Conservation (phyloP, 2,888 invertebrate genomes). For the Pheosia tremula region DNA sequence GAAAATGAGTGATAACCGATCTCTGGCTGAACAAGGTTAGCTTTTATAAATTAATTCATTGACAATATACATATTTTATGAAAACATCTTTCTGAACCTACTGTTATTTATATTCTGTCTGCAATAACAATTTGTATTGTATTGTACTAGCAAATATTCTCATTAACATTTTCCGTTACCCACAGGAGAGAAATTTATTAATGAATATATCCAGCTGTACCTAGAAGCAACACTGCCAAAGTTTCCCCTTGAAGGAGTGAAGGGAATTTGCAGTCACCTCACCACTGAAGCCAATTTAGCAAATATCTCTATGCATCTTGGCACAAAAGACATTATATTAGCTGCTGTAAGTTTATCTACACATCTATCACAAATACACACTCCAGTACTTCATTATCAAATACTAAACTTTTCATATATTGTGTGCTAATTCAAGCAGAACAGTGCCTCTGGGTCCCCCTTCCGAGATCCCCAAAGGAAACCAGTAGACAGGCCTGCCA, state of each 20-base stretch:
- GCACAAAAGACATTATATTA: conserved; percentile 92
- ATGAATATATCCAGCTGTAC: conserved; percentile 87
- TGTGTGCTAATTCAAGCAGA: too few species aligned
- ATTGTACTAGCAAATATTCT: not conserved
- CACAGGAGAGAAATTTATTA: conserved; percentile 86
- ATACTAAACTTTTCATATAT: too few species aligned
- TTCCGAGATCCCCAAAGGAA: too few species aligned
- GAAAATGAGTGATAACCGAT: conserved; percentile 87
- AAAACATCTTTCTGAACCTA: too few species aligned
- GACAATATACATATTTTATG: too few species aligned
- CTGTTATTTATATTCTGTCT: too few species aligned
- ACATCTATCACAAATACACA: too few species aligned
- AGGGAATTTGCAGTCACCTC: conserved; percentile 87
- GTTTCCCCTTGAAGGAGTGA: conserved; percentile 91
- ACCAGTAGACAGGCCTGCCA: too few species aligned
- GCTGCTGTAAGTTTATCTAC: conserved; percentile 83
- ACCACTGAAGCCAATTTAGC: conserved; percentile 87
- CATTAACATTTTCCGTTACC: conserved; percentile 20
- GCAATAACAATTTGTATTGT: too few species aligned
- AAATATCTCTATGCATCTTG: conserved; percentile 89
- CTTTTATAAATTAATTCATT: too few species aligned
- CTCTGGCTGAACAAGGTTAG: conserved; percentile 86
- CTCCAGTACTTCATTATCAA: too few species aligned
- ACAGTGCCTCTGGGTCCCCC: too few species aligned
- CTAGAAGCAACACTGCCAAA: conserved; percentile 88